phyloP scores from a whole-genome alignment of 1,140 invertebrate genomes.

The Procambarus clarkii region DNA sequence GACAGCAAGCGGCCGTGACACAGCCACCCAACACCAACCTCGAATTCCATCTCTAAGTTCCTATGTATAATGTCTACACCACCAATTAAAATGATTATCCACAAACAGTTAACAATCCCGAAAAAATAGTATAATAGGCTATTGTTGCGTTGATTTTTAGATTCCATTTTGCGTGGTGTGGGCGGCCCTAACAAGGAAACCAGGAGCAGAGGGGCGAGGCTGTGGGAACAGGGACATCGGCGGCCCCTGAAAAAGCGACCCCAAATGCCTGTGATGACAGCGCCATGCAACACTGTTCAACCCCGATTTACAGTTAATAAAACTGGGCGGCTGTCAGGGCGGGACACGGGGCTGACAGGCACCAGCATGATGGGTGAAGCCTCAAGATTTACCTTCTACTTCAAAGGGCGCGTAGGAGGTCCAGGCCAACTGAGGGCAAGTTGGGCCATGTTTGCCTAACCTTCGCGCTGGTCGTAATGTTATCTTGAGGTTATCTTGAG shows the following conservation, averaged over 20 bases:
- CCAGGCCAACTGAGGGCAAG: not conserved
- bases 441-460: conserved; percentile 5
- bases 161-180: too few species aligned
- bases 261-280: conserved; percentile 49
- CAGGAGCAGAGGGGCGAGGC: not conserved
- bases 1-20: conserved; percentile 51
- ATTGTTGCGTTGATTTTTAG: conserved; percentile 6
- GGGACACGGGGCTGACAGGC: conserved; percentile 32
- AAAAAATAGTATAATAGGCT: conserved; percentile 41
- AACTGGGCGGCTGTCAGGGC: conserved; percentile 27
- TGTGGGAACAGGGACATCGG: conserved; percentile 53
- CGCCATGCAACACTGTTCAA: conserved; percentile 36
- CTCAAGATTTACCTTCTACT: not conserved
- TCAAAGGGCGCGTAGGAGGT: not conserved
- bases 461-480: conserved; percentile 16
- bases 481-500: too few species aligned
- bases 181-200: not conserved
- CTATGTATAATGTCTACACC: conserved; percentile 2
- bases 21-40: not conserved
- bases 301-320: conserved; percentile 58
- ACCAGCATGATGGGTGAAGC: not conserved
- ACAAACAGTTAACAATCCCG: conserved; percentile 25
- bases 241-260: not conserved
- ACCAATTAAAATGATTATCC: conserved; percentile 53
- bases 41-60: not conserved